Percentiles rank a stretch among this genome's conserved stretches.
phyloP scores from a whole-genome alignment of 64 coral and sea anemone genomes.

The Actinia tenebrosa region DNA sequence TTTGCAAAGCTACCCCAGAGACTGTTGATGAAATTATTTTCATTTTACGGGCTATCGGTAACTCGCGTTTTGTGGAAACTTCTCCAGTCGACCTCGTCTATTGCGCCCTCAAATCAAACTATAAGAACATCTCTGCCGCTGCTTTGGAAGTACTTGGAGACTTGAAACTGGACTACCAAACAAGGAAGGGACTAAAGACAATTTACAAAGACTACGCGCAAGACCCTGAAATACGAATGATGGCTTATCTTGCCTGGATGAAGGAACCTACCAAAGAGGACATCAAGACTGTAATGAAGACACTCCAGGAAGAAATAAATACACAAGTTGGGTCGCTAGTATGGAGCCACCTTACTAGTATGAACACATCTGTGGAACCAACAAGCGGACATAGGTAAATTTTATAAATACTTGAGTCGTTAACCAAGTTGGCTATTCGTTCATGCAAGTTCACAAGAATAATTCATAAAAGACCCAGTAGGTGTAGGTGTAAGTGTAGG shows the following conservation, averaged over 20 bases:
- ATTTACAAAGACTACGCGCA: constrained; percentile 35
- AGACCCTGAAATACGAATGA: constrained; percentile 61
- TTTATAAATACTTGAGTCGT: neutral
- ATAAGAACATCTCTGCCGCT: constrained; percentile 53
- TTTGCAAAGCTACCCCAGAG: constrained; percentile 32
- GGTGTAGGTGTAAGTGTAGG: too few species aligned
- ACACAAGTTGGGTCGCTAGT: constrained; percentile 74
- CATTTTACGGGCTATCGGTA: constrained; percentile 52
- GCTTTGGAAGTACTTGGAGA: constrained; percentile 52
- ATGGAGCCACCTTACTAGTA: constrained; percentile 49
- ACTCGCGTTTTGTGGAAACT: constrained; percentile 30
- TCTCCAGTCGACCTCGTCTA: constrained; percentile 27
- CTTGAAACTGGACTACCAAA: constrained; percentile 22
- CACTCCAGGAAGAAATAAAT: constrained; percentile 54
- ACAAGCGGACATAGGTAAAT: constrained; percentile 40
- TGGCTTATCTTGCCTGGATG: constrained; percentile 61
- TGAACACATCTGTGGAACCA: constrained; percentile 63
- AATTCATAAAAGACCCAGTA: too few species aligned
- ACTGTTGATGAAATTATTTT: constrained; percentile 53
- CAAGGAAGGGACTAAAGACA: constrained; percentile 20
- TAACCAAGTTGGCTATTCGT: too few species aligned
- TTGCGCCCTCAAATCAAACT: constrained; percentile 60
- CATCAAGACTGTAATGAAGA: constrained; percentile 13
- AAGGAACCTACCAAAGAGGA: constrained; percentile 35
- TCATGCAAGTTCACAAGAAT: too few species aligned